These are phyloP conservation scores for Muscicapa adusta DNA, from an alignment of 2,113 vertebrate species.

Conservation along the genomic window DNA sequence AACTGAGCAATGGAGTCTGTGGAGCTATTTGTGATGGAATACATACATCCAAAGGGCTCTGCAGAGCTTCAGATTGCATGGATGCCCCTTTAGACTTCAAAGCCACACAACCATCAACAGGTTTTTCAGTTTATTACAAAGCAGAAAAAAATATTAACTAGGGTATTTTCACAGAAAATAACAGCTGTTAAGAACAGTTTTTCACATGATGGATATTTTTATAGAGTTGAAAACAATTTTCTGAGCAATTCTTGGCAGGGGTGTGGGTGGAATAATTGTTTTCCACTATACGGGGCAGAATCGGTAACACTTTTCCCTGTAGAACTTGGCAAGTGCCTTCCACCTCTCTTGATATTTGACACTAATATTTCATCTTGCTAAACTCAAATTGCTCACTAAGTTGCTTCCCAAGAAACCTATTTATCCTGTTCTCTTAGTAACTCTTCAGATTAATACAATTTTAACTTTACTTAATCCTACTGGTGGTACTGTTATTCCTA, in stretches of 20 bases:
- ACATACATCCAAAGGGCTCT: not conserved
- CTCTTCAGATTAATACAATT: not conserved
- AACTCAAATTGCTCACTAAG: not conserved
- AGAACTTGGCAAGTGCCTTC: not conserved
- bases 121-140: not conserved
- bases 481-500: not conserved
- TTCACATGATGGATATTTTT: not conserved
- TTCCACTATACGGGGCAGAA: not conserved
- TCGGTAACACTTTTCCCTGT: rapidly evolving
- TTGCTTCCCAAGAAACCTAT: not conserved
- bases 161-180: not conserved
- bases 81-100: not conserved
- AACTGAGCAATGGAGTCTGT: rapidly evolving
- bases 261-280: rapidly evolving
- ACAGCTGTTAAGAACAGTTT: not conserved
- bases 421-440: not conserved
- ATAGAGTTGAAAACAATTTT: not conserved
- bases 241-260: not conserved
- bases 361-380: not conserved
- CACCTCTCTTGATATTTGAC: not conserved
- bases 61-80: not conserved
- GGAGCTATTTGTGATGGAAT: not conserved
- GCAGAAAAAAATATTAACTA: not conserved
- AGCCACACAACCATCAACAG: not conserved
- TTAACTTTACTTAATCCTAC: not conserved